Percentiles rank a stretch among this genome's conserved stretches.
These are phyloP conservation scores for Zaprionus africanus DNA, from an alignment of 1,140 invertebrate species.

Conservation along the genomic window DNA sequence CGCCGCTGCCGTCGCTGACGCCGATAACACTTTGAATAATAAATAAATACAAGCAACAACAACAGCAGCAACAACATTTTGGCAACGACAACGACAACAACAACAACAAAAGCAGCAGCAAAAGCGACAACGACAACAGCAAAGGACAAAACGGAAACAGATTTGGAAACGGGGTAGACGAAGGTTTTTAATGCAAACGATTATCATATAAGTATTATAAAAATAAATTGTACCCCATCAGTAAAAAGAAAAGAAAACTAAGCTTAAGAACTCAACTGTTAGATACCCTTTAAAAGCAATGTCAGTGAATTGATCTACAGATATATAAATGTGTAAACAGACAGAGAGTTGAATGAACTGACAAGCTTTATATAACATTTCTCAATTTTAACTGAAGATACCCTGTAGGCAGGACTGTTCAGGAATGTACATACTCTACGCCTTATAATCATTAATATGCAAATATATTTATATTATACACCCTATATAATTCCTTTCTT, in stretches of 20 bases:
- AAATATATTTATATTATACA: too few relatives aligned
- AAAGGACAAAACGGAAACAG: constrained; percentile 40
- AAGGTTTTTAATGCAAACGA: constrained; percentile 78
- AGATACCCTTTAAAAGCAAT: not conserved
- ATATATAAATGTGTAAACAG: not conserved
- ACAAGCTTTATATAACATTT: too few relatives aligned
- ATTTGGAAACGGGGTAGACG: constrained; percentile 59
- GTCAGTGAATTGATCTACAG: not conserved
- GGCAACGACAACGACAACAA: constrained; percentile 26
- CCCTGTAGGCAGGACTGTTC: too few relatives aligned
- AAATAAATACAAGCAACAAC: constrained; percentile 76
- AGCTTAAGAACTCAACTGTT: not conserved
- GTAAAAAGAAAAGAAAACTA: not conserved
- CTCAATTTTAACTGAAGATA: too few relatives aligned
- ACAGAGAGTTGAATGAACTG: not conserved
- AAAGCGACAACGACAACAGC: constrained; percentile 7
- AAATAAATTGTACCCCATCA: constrained; percentile 67
- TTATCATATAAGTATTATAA: constrained; percentile 81
- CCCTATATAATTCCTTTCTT: too few relatives aligned
- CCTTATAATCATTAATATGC: too few relatives aligned
- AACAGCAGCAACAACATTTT: constrained; percentile 34
- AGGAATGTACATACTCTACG: too few relatives aligned
- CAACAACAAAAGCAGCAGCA: not conserved
- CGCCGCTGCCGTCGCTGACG: constrained; percentile 37
- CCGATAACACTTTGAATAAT: constrained; percentile 82